These are phyloP conservation scores for Sinhomidia bicolor DNA, from an alignment of 2,888 invertebrate genomes.

Conservation along the genomic window DNA sequence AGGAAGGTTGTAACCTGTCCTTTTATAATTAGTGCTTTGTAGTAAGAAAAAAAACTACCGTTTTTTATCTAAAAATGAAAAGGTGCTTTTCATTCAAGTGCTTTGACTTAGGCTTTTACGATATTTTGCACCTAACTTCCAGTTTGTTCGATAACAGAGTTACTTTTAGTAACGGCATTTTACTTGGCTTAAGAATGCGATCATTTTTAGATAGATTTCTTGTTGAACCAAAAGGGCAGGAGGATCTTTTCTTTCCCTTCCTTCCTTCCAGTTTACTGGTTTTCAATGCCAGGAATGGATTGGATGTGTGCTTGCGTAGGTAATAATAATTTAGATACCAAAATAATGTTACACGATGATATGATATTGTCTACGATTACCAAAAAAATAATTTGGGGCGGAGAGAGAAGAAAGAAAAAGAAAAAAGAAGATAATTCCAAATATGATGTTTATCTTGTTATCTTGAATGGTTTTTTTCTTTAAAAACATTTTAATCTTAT, in stretches of 20 bases:
- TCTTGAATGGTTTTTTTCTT: neutral
- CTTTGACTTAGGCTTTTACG: too few relatives aligned
- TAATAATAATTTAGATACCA: neutral
- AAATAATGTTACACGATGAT: neutral
- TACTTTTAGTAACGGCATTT: neutral
- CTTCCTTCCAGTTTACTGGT: neutral
- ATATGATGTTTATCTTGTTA: slow-evolving; percentile 18
- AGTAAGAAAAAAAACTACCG: slow-evolving; percentile 52
- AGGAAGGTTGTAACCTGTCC: slow-evolving; percentile 32
- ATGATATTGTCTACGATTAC: neutral
- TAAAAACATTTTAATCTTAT: neutral
- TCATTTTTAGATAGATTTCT: too few relatives aligned
- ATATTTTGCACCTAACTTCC: too few relatives aligned
- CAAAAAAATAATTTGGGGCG: slow-evolving; percentile 27
- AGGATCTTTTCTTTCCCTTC: neutral
- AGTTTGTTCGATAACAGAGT: too few relatives aligned
- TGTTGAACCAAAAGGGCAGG: too few relatives aligned
- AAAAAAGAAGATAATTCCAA: slow-evolving; percentile 26
- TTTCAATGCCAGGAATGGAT: too few relatives aligned
- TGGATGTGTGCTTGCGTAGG: neutral
- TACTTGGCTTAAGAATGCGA: neutral
- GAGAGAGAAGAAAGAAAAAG: neutral
- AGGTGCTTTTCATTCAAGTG: slow-evolving; percentile 31
- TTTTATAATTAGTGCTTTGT: slow-evolving; percentile 72
- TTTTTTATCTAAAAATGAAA: slow-evolving; percentile 61